Percentiles rank a stretch among this genome's conserved stretches.
phyloP scores from a whole-genome alignment of 2,888 invertebrate species.

The Eremobia ochroleuca region DNA sequence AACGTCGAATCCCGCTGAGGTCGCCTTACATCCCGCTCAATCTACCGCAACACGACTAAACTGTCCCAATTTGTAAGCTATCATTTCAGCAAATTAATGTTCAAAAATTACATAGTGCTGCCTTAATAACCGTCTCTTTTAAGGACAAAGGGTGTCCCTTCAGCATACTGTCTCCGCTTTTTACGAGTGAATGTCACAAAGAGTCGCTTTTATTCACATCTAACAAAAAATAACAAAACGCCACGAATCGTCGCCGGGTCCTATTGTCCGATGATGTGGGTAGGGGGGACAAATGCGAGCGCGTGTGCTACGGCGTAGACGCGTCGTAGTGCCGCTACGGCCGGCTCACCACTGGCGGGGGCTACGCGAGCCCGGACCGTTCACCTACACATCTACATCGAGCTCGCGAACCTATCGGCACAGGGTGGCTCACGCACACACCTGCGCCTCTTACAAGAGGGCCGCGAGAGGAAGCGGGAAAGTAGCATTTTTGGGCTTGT shows the following conservation, averaged over 20 bases:
- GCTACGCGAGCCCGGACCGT: constrained; percentile 88
- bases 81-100: constrained; percentile 75
- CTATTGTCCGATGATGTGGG: constrained; percentile 82
- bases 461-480: constrained; percentile 85
- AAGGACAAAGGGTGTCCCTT: constrained; percentile 76
- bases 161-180: constrained; percentile 79
- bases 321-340: constrained; percentile 86
- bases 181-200: constrained; percentile 82
- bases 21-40: constrained; percentile 73
- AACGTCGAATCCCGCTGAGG: constrained; percentile 67
- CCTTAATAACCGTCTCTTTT: constrained; percentile 74
- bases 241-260: constrained; percentile 84
- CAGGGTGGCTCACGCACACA: constrained; percentile 80
- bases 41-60: constrained; percentile 77
- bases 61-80: constrained; percentile 75
- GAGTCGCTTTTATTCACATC: constrained; percentile 84
- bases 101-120: constrained; percentile 76
- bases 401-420: constrained; percentile 78
- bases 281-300: constrained; percentile 71
- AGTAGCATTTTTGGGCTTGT: constrained; percentile 88
- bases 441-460: constrained; percentile 76
- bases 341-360: constrained; percentile 89
- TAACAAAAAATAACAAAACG: constrained; percentile 87
- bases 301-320: constrained; percentile 82
- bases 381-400: constrained; percentile 80